A percentile compares a stretch with the other conserved stretches of the same genome.
Evolutionary conservation across 2,797 vertebrate genomes (phyloP).

Genomic region (Pachyuromys duprasi): DNA sequence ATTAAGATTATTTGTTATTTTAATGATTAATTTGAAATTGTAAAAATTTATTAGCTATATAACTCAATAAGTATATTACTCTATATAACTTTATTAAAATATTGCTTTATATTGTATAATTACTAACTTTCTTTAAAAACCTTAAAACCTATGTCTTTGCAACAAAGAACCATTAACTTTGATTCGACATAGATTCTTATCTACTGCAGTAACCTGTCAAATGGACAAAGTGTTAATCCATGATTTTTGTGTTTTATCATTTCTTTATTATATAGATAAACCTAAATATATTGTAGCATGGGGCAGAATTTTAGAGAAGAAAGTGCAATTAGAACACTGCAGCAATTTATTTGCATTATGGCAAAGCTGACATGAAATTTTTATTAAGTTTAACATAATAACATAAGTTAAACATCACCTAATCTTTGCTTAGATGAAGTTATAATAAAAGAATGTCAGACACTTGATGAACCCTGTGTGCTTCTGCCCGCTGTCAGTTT

Average conservation of each 20-base stretch:
- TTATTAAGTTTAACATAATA: neutral
- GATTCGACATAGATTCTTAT: neutral
- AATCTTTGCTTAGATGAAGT: neutral
- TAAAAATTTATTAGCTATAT: neutral
- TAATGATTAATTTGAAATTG: neutral
- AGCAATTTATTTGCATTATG: neutral
- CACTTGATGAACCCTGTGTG: neutral
- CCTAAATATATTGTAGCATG: neutral
- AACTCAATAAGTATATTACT: neutral
- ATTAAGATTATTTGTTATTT: neutral
- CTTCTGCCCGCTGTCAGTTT: neutral
- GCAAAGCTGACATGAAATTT: neutral
- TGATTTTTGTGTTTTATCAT: neutral
- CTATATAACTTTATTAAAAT: too few species aligned
- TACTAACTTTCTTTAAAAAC: neutral
- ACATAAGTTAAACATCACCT: neutral
- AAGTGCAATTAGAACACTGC: neutral
- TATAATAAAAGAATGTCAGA: neutral
- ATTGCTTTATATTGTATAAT: neutral
- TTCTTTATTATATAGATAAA: neutral
- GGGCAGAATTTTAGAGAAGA: constrained; percentile 7
- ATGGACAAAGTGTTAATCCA: neutral
- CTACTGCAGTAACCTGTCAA: neutral
- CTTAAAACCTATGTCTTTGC: neutral
- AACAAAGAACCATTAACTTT: neutral